Evolutionary conservation across 2,888 invertebrate species (phyloP).

Genomic region (Leptogaster cylindrica): DNA sequence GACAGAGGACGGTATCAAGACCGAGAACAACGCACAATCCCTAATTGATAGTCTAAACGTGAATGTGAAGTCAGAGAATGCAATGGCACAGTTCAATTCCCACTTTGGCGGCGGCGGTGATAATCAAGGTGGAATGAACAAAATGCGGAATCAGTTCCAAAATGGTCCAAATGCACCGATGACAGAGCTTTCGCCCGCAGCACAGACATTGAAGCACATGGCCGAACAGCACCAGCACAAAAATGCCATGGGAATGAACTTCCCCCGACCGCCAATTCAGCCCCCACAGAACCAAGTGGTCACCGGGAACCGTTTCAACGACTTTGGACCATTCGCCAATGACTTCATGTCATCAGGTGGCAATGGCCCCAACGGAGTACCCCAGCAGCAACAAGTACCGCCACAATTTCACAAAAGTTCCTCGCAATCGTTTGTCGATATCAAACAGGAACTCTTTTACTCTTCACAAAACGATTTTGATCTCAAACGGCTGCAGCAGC

Average conservation of each 20-base stretch:
- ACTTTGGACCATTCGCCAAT: slow-evolving; percentile 67
- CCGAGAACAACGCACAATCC: slow-evolving; percentile 60
- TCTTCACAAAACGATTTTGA: slow-evolving; percentile 62
- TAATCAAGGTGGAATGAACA: slow-evolving; percentile 51
- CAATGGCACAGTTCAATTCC: slow-evolving; percentile 57
- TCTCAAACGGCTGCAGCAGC: slow-evolving; percentile 61
- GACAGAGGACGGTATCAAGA: slow-evolving; percentile 61
- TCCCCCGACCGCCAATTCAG: slow-evolving; percentile 62
- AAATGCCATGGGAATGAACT: slow-evolving; percentile 69
- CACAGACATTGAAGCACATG: slow-evolving; percentile 95
- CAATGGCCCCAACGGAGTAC: slow-evolving; percentile 59
- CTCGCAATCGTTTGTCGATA: slow-evolving; percentile 64
- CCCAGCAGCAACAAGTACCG: slow-evolving; percentile 53
- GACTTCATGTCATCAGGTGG: slow-evolving; percentile 59
- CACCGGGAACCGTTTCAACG: slow-evolving; percentile 65
- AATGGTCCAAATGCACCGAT: slow-evolving; percentile 63
- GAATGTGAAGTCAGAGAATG: slow-evolving; percentile 59
- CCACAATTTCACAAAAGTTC: slow-evolving; percentile 61
- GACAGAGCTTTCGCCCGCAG: slow-evolving; percentile 86
- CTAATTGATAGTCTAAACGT: slow-evolving; percentile 61
- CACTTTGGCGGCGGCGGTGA: not conserved
- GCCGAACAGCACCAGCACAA: slow-evolving; percentile 95
- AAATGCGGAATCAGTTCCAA: slow-evolving; percentile 56
- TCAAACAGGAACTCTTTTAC: slow-evolving; percentile 66
- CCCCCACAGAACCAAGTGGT: slow-evolving; percentile 62